Conservation (phyloP, 1,140 invertebrate species). For the Phenacoccus solenopsis region DNA sequence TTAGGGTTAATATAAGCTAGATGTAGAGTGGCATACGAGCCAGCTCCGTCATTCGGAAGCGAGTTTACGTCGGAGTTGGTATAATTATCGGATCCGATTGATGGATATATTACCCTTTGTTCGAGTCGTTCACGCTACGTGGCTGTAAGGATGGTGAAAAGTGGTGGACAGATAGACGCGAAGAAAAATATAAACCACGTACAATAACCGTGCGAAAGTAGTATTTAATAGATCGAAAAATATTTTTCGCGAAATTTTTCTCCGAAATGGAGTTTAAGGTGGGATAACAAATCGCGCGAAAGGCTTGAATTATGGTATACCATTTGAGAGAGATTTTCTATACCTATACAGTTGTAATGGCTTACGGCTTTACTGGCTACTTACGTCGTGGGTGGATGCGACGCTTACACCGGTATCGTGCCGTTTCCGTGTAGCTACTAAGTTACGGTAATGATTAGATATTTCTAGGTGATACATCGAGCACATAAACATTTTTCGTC, state of each 20-base stretch:
- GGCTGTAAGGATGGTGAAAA: too few relatives aligned
- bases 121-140: too few relatives aligned
- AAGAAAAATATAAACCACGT: too few relatives aligned
- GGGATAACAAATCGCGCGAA: neutral
- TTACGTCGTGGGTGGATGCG: too few relatives aligned
- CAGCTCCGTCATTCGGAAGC: too few relatives aligned
- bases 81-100: too few relatives aligned
- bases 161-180: too few relatives aligned
- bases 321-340: neutral
- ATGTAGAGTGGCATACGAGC: too few relatives aligned
- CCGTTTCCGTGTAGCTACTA: neutral
- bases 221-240: neutral
- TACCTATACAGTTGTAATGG: constrained; percentile 1
- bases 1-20: too few relatives aligned
- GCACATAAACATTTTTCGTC: neutral
- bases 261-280: neutral
- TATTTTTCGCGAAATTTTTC: neutral
- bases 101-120: too few relatives aligned
- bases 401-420: neutral
- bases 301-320: neutral
- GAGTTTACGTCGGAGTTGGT: too few relatives aligned
- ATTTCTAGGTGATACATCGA: neutral
- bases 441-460: neutral
- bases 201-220: neutral
- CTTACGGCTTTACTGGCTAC: constrained; percentile 1